Base-by-base conservation (phyloP, 64 coral and sea anemone genomes). In the Dendronephthya gigantea region DNA sequence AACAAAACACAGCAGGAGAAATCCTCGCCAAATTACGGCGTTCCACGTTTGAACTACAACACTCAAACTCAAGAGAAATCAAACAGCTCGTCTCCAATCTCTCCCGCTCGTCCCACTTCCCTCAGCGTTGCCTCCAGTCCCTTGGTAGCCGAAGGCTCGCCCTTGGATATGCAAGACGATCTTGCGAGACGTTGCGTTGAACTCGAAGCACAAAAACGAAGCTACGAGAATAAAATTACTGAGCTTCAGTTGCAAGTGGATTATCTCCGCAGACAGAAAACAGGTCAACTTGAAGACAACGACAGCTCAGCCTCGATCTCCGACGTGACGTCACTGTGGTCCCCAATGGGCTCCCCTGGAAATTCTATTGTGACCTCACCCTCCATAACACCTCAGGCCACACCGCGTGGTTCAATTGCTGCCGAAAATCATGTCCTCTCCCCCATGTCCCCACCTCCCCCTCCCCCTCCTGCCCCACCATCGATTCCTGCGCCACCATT, bases 231-330 rank as follows among this genome's bases (percentile, higher is more conserved):
- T n/a, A 98, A 83, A 58, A 89, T 98, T 38, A 84, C 47, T 14
- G 83, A 93, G 81, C 86, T 98, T 22, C 83, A 89, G 83, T 69
- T 87, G 16, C 86, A 93, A 83, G 13, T 98, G 76, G 90, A 95
- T 79, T 79, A 81, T 33, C 72, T 79, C 10, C 72, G 72, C 17
- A 34, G 72, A 79, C 72, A 79, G 32, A 79, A 39, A 2, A 79
- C 16, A 12, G 72, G 72, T 16, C 27, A 79, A 79, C 30, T 79
- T 39, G 15, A 35, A 9, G 72, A 79, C 4, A 34, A 33, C 36
- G 72, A 79, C 5, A 79, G 72, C 17, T 0, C 32, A 79, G 72
- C 72, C 10, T 79, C 72, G 72, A 35, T 34, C 14, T 79, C 72
- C 34, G 72, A 79, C 17, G 32, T 79, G 72, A 79, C 72, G 36